Base-by-base conservation (phyloP, 1,140 invertebrate species). In the Papilio helenus region DNA sequence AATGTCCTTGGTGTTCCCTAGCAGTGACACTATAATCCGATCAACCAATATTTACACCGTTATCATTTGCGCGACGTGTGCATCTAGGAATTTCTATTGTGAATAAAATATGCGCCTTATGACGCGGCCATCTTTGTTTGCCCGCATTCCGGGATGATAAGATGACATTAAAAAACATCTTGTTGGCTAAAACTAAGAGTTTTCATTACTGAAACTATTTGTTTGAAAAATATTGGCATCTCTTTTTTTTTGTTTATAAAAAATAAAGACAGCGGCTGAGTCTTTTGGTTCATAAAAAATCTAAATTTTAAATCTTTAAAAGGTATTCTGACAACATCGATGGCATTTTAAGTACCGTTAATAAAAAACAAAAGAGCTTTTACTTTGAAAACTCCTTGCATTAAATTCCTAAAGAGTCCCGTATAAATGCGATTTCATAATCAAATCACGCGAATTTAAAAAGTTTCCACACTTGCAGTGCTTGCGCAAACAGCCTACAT, bases 361-460 rank as follows among this genome's bases (percentile, higher is more conserved):
- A 39, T 39, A 29, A 65, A 65, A 65, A 65, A 65, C 61, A 65
- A 65, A 65, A 65, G 23, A 65, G 61, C 61, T 65, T 65, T 65
- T 65, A 65, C 61, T 65, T 65, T 29, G 26, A 29, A 65, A 65
- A 65, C 34, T 65, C 23, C 61, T 26, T 65, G 16, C 55, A 58
- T 18, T 58, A 58, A 42, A 72, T 42, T 39, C 39, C n/a, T 73
- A 46, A 65, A 77, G 55, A 39, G 29, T 65, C 55, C 34, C 49
- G 29, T 42, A 42, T 44, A 44, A 42, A 42, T 77, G 29, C 18
- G 42, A 65, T 77, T 61, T n/a, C 58, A 61, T 77, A 77, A 65
- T 55, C 76, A 65, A 77, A 77, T 61, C 76, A 77, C 76, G 76
- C 34, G n/a, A 44, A 77, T 77, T 77, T 77, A 58, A 77, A 77